Conservation (phyloP, 2,797 vertebrate species). For the Hipposideros larvatus region DNA sequence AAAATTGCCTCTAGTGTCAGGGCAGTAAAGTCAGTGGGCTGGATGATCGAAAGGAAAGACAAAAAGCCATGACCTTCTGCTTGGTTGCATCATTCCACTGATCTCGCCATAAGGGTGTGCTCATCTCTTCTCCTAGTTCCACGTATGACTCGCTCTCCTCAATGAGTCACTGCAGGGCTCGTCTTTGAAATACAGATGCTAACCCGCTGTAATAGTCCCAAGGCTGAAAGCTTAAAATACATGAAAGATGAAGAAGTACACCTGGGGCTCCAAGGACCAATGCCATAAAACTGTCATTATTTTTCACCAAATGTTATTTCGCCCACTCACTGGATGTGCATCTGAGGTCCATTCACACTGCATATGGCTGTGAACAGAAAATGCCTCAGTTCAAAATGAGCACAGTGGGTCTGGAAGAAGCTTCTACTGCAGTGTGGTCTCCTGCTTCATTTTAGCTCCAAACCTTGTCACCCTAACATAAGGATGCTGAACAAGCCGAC, state of each 20-base stretch:
- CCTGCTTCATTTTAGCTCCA: constrained; percentile 12
- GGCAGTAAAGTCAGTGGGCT: not conserved
- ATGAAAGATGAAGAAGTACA: constrained; percentile 65
- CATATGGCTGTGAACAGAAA: constrained; percentile 70
- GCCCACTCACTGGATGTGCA: constrained; percentile 71
- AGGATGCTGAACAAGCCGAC: constrained; percentile 42
- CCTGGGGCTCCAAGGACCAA: constrained; percentile 61
- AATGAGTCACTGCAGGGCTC: constrained; percentile 56
- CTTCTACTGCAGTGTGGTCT: not conserved
- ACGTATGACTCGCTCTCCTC: not conserved
- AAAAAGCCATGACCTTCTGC: not conserved
- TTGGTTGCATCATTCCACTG: not conserved
- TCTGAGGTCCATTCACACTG: constrained; percentile 67
- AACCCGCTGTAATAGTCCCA: constrained; percentile 65
- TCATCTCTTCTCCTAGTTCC: not conserved
- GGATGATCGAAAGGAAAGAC: not conserved
- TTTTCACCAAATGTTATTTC: constrained; percentile 57
- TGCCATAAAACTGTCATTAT: constrained; percentile 64
- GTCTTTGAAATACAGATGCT: constrained; percentile 63
- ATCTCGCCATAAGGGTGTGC: not conserved
- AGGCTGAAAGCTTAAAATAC: constrained; percentile 68
- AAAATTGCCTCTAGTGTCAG: not conserved
- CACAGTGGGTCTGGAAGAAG: constrained; percentile 40
- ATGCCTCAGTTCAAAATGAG: constrained; percentile 55
- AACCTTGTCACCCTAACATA: constrained; percentile 51